Base-by-base conservation (phyloP, 1,140 invertebrate species). In the Drosophila mauritiana region DNA sequence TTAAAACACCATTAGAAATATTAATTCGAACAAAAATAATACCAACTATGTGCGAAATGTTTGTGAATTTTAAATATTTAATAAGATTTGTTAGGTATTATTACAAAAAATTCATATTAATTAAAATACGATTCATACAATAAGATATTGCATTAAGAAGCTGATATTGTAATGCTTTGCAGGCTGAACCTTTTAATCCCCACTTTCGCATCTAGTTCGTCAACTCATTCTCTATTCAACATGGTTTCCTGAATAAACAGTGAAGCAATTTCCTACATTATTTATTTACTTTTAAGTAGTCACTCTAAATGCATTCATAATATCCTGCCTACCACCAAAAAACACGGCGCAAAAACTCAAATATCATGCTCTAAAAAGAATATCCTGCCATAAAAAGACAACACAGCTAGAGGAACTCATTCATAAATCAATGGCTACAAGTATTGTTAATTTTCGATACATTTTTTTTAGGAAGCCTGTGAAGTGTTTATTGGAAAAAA, bases 201-300 rank as follows among this genome's bases (percentile, higher is more conserved):
- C 36, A 67, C 17, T 43, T 31, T 58, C 54, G 31, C 15, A 39
- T 25, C 22, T 22, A 62, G 54, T 78, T 57, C 42, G 45, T 7
- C 42, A 65, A 85, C 61, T 85, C 82, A 85, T 81, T 31, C 20
- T 20, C 49, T 42, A 22, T 68, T 37, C 40, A 53, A 59, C 17
- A 46, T 22, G 22, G 62, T 25, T 67, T 62, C 78, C 78, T 76
- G 68, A 39, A 54, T 46, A 72, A 84, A 83, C 65, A 82, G 62
- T 45, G 62, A 36, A 64, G 48, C 65, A 78, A 78, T 86, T 86
- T 86, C 65, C 78, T 68, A 54, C 65, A 63, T 75, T 82, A 86
- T 88, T 88, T 82, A 88, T 88, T 79, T 75, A 79, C 74, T 82
- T 86, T 86, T 86, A 78, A 86, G 82, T 82, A 76, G 54, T 82